Evolutionary conservation across 2,113 vertebrate genomes (phyloP).

Genomic region (Cinclus mexicanus): DNA sequence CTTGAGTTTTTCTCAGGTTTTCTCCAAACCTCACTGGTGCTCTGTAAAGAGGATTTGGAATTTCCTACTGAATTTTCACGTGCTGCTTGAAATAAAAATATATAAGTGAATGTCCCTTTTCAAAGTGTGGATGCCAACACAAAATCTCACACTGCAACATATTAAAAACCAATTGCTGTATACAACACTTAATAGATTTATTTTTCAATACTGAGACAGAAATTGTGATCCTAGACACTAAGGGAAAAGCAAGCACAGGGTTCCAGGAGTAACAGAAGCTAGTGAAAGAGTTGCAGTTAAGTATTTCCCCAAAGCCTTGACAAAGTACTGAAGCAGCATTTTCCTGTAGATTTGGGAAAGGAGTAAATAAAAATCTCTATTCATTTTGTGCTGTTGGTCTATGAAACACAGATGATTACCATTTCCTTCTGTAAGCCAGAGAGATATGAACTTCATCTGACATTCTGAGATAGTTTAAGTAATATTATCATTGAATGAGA

Average conservation of each 20-base stretch:
- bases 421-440: neutral
- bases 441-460: conserved; percentile 46
- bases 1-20: neutral
- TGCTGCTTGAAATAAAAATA: neutral
- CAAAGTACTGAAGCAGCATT: neutral
- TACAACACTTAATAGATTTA: neutral
- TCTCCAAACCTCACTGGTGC: neutral
- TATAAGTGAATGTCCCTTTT: neutral
- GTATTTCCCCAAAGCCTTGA: neutral
- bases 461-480: conserved; percentile 64
- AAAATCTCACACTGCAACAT: neutral
- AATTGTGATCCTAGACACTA: neutral
- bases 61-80: neutral
- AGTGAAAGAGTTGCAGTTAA: neutral
- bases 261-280: neutral
- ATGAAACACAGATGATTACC: neutral
- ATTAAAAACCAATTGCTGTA: neutral
- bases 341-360: neutral
- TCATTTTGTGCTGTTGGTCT: neutral
- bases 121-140: neutral
- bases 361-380: neutral
- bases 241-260: neutral
- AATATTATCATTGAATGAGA: conserved; percentile 67
- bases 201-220: neutral
- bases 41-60: neutral